These are phyloP conservation scores for Heliconius ismenius DNA, from an alignment of 2,888 invertebrate genomes.

Conservation along the genomic window DNA sequence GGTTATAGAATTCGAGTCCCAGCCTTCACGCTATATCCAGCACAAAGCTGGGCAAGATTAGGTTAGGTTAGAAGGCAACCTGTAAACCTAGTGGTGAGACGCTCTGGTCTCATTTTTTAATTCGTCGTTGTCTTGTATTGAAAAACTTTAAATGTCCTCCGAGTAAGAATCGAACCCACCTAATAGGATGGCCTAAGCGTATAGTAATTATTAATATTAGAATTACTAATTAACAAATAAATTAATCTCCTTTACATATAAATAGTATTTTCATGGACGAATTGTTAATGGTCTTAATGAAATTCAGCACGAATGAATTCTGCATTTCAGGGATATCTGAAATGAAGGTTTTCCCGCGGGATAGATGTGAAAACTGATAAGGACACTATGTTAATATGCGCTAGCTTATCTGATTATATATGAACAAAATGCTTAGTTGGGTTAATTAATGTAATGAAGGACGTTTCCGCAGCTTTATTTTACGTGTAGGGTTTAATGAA, in stretches of 20 bases:
- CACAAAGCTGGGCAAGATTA: no score
- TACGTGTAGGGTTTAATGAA: not conserved
- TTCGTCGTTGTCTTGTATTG: no score
- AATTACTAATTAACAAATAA: not conserved
- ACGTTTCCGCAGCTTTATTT: not conserved
- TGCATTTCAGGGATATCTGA: not conserved
- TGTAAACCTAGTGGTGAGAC: no score
- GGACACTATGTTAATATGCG: constrained; percentile 5
- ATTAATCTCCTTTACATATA: not conserved
- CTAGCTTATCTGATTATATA: constrained; percentile 2
- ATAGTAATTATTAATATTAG: no score
- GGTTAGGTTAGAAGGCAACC: no score
- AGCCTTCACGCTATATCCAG: no score
- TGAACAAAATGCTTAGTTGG: not conserved
- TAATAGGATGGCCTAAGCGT: no score
- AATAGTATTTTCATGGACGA: not conserved
- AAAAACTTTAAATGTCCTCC: no score
- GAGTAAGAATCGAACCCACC: no score
- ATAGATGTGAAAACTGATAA: not conserved
- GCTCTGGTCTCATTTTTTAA: no score
- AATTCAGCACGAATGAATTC: not conserved
- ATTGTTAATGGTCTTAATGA: not conserved
- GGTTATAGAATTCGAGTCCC: no score
- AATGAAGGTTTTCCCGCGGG: not conserved
- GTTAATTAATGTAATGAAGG: constrained; percentile 1